Conservation (phyloP, 2,888 invertebrate genomes). For the Melinaea menophilus region DNA sequence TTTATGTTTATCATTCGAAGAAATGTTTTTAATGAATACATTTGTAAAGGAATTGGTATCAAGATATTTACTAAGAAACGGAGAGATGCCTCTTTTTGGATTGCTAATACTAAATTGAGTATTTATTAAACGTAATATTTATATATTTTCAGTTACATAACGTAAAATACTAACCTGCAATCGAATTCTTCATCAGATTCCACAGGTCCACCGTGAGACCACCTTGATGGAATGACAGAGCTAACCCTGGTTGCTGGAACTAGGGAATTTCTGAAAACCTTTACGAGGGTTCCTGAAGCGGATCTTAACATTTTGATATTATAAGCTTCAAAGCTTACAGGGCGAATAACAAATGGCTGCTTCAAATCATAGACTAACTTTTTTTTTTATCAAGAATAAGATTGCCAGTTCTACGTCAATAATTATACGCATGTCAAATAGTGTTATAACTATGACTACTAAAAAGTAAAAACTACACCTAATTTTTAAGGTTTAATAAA, state of each 20-base stretch:
- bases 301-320: slow-evolving; percentile 69
- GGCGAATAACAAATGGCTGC: slow-evolving; percentile 70
- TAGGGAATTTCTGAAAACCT: slow-evolving; percentile 63
- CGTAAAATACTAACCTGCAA: slow-evolving; percentile 77
- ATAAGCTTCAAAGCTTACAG: slow-evolving; percentile 52
- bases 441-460: not conserved
- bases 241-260: slow-evolving; percentile 55
- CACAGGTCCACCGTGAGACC: slow-evolving; percentile 68
- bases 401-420: slow-evolving; percentile 9
- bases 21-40: no score
- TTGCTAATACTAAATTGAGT: no score
- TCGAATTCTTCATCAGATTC: slow-evolving; percentile 94
- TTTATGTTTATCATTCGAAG: no score
- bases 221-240: slow-evolving; percentile 53
- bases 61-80: no score
- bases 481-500: not conserved
- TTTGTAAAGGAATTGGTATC: no score
- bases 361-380: slow-evolving; percentile 35
- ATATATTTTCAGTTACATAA: slow-evolving; percentile 70
- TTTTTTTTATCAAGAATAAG: not conserved
- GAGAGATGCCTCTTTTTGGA: no score
- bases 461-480: not conserved
- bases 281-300: slow-evolving; percentile 60
- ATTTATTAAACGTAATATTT: not conserved
- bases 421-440: not conserved